These are phyloP conservation scores for Malachius bipustulatus DNA, from an alignment of 2,888 invertebrate genomes.

Conservation along the genomic window DNA sequence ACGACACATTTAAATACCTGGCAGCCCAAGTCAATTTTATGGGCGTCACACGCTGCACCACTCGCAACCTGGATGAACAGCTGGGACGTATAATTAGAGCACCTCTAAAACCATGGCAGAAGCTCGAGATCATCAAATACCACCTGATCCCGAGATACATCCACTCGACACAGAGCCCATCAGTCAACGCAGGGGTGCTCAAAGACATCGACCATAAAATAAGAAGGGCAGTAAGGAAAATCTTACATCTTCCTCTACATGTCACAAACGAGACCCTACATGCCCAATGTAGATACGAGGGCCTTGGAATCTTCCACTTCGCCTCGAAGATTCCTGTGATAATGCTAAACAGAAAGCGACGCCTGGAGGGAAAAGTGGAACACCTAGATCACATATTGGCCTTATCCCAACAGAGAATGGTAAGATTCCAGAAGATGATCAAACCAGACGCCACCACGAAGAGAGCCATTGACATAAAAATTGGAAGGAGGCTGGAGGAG, in stretches of 20 bases:
- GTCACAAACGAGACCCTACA: neutral
- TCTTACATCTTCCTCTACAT: neutral
- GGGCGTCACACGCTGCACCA: slow-evolving; percentile 4
- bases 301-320: neutral
- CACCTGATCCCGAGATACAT: no score
- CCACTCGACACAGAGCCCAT: no score
- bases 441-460: neutral
- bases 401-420: neutral
- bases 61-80: neutral
- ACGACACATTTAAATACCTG: slow-evolving; percentile 10
- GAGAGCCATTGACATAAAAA: slow-evolving; percentile 2
- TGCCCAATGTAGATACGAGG: neutral
- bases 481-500: slow-evolving; percentile 10
- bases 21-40: slow-evolving; percentile 6
- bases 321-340: no score
- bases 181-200: neutral
- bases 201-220: neutral
- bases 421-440: slow-evolving; percentile 7
- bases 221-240: slow-evolving; percentile 1
- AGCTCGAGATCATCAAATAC: no score
- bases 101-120: slow-evolving; percentile 8
- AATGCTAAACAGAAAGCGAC: slow-evolving; percentile 3
- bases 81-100: slow-evolving; percentile 2
- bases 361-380: slow-evolving; percentile 4
- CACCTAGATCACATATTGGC: no score